Evolutionary conservation across 1,140 invertebrate species (phyloP).

Genomic region (Homalodisca vitripennis): DNA sequence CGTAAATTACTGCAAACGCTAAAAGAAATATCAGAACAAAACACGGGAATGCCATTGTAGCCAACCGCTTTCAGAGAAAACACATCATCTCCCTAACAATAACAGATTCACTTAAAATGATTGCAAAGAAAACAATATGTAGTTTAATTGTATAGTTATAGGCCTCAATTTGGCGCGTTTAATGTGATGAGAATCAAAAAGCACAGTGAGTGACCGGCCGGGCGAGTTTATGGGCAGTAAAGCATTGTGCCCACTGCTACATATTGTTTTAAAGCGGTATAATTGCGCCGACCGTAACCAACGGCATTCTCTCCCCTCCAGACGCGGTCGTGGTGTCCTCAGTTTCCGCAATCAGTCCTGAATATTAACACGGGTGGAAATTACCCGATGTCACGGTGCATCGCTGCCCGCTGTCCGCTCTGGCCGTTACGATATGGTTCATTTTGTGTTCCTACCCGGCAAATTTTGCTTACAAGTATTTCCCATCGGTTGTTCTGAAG

Average conservation of each 20-base stretch:
- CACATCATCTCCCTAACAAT: background rate
- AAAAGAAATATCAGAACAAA: no score
- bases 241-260: constrained; percentile 11
- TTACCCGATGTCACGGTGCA: background rate
- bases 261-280: constrained; percentile 13
- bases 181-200: constrained; percentile 10
- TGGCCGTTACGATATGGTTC: no score
- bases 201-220: background rate
- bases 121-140: constrained; percentile 12
- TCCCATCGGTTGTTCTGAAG: no score
- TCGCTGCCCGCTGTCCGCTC: background rate
- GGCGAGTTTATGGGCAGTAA: constrained; percentile 3
- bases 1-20: no score
- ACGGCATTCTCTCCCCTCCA: background rate
- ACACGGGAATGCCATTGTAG: no score
- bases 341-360: background rate
- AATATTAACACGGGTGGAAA: background rate
- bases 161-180: constrained; percentile 4
- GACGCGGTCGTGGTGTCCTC: background rate
- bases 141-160: constrained; percentile 7
- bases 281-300: constrained; percentile 7
- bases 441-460: no score
- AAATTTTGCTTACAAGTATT: no score
- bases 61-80: constrained; percentile 12
- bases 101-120: constrained; percentile 9